Conservation (phyloP, 2,113 vertebrate genomes). For the Sylvicapra grimmia region DNA sequence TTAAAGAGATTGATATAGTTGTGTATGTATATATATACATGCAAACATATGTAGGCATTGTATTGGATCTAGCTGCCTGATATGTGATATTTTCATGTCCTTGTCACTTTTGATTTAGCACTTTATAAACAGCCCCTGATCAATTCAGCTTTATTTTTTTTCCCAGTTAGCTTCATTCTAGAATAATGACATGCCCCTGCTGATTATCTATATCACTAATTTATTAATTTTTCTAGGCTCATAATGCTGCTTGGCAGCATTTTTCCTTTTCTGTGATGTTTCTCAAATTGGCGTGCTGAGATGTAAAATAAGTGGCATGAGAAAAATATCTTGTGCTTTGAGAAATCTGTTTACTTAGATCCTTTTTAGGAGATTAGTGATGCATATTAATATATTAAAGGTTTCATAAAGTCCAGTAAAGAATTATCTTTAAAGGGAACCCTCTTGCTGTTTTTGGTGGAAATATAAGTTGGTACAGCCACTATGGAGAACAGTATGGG, state of each 20-base stretch:
- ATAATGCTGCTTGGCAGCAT: background rate
- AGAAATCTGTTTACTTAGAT: background rate
- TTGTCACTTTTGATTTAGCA: background rate
- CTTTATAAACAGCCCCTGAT: background rate
- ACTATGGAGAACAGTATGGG: background rate
- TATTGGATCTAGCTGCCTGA: background rate
- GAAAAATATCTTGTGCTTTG: slow-evolving; percentile 9
- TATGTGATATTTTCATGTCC: background rate
- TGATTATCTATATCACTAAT: background rate
- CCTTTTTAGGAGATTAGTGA: background rate
- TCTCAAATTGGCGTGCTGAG: slow-evolving; percentile 5
- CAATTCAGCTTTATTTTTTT: background rate
- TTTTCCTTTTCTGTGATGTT: slow-evolving; percentile 23
- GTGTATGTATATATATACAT: background rate
- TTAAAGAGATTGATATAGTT: background rate
- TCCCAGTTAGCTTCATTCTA: background rate
- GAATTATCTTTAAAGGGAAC: background rate
- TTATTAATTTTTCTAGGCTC: background rate
- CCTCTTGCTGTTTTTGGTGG: background rate
- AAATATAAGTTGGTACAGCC: background rate
- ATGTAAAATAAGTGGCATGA: background rate
- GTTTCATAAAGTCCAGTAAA: background rate
- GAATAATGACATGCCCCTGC: background rate
- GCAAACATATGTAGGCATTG: background rate
- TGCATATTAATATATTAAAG: background rate